Evolutionary conservation across 2,888 invertebrate species (phyloP).

Genomic region (Cenopis cana): DNA sequence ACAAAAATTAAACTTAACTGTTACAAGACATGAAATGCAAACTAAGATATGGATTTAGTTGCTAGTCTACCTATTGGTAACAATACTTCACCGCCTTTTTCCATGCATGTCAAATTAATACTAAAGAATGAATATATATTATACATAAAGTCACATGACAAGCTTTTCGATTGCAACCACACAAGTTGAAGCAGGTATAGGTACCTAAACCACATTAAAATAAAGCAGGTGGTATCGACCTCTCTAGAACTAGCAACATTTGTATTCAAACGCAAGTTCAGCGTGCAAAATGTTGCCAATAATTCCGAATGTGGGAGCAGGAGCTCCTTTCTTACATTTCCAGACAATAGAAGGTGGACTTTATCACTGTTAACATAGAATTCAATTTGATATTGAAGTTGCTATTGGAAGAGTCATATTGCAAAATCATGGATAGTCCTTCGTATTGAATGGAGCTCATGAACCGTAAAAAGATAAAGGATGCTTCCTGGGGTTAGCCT

Average conservation of each 20-base stretch:
- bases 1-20: not conserved
- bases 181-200: constrained; percentile 3
- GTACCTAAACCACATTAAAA: constrained; percentile 43
- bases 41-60: not conserved
- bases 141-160: too few species aligned
- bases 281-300: constrained; percentile 55
- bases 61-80: not conserved
- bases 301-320: constrained; percentile 50
- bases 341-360: constrained; percentile 7
- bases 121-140: too few species aligned
- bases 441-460: constrained; percentile 57
- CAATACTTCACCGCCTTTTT: not conserved
- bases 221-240: constrained; percentile 46
- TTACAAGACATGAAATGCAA: not conserved
- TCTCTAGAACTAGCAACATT: constrained; percentile 45
- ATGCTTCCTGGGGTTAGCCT: constrained; percentile 51
- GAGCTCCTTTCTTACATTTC: constrained; percentile 33
- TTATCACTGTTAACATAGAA: constrained; percentile 2
- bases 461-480: constrained; percentile 59
- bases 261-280: constrained; percentile 48
- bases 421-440: constrained; percentile 58
- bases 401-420: constrained; percentile 49
- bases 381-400: constrained; percentile 31
- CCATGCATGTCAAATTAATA: too few species aligned
- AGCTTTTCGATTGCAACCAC: not conserved